Evolutionary conservation across 2,888 invertebrate genomes (phyloP).

Genomic region (Cancer borealis): DNA sequence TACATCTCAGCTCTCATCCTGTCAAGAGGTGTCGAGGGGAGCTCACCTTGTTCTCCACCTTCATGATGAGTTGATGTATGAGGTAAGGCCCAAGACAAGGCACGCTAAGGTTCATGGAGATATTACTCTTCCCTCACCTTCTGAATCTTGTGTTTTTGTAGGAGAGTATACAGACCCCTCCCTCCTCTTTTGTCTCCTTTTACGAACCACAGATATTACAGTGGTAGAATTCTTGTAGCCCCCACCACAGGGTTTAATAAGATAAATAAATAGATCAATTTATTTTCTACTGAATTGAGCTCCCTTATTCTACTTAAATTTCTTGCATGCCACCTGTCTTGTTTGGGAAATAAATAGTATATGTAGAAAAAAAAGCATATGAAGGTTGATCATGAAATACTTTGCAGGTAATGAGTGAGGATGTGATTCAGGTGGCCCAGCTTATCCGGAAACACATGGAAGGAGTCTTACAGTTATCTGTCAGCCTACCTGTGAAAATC

Average conservation of each 20-base stretch:
- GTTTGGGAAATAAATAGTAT: neutral
- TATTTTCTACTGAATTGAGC: too few relatives aligned
- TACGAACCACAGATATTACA: too few relatives aligned
- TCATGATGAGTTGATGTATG: slow-evolving; percentile 97
- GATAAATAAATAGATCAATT: too few relatives aligned
- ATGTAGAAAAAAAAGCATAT: neutral
- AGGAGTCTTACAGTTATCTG: slow-evolving; percentile 85
- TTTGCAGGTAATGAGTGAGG: slow-evolving; percentile 83
- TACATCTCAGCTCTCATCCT: slow-evolving; percentile 78
- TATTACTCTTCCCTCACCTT: too few relatives aligned
- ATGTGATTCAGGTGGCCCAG: slow-evolving; percentile 83
- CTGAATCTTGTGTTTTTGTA: too few relatives aligned
- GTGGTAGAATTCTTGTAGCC: too few relatives aligned
- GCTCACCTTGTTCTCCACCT: slow-evolving; percentile 91
- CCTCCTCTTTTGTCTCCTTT: neutral
- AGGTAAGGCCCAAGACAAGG: slow-evolving; percentile 81
- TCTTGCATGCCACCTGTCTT: neutral
- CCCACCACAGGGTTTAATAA: too few relatives aligned
- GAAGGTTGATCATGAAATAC: neutral
- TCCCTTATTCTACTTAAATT: too few relatives aligned
- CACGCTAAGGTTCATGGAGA: too few relatives aligned
- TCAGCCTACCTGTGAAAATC: slow-evolving; percentile 93
- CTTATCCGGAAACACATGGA: slow-evolving; percentile 91
- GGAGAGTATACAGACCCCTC: too few relatives aligned
- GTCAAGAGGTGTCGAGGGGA: slow-evolving; percentile 78